phyloP scores from a whole-genome alignment of 2,113 vertebrate species.

The Pygoscelis adeliae region DNA sequence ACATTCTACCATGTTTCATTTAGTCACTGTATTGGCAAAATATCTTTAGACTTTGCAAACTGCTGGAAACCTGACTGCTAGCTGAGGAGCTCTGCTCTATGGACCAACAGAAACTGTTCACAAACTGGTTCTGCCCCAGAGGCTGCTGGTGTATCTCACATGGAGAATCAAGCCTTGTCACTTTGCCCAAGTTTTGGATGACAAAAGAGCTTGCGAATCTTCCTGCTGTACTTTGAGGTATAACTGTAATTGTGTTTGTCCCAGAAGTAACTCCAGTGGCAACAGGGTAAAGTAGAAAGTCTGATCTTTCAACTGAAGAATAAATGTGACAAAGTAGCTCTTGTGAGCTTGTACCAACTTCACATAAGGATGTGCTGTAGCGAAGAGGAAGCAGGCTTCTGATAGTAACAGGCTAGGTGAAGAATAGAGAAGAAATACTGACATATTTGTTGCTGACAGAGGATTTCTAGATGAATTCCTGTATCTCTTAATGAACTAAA shows the following conservation, averaged over 20 bases:
- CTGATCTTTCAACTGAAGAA: neutral
- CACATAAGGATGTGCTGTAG: neutral
- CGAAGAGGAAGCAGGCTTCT: neutral
- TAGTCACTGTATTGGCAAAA: neutral
- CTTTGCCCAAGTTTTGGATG: neutral
- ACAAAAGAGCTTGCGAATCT: neutral
- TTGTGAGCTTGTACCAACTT: neutral
- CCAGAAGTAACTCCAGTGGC: neutral
- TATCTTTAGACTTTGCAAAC: neutral
- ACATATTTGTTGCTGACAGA: neutral
- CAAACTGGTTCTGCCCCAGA: neutral
- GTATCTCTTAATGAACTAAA: neutral
- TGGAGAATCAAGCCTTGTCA: neutral
- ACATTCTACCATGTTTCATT: neutral
- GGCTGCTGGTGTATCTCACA: neutral
- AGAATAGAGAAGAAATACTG: neutral
- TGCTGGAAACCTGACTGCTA: neutral
- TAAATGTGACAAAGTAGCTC: neutral
- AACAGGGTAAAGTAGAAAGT: neutral
- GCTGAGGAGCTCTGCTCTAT: neutral
- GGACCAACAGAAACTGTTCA: neutral
- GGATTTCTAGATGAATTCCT: neutral
- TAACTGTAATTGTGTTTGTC: neutral
- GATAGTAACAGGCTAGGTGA: neutral
- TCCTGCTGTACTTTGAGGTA: neutral